Conservation (phyloP, 2,888 invertebrate genomes). For the Andrena minutula region DNA sequence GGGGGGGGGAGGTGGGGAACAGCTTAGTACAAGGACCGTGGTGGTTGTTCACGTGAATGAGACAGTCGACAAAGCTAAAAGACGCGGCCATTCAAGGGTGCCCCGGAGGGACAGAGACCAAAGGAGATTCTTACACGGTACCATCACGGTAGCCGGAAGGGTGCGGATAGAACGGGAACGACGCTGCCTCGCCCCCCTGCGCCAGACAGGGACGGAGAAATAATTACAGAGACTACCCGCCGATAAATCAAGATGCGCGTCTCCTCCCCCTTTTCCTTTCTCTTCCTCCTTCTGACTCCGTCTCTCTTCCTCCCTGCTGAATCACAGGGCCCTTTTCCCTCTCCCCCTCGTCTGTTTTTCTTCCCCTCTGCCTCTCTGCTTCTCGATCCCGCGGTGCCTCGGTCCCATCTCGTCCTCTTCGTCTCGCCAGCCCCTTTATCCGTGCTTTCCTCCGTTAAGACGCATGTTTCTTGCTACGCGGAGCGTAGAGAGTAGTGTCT, state of each 20-base stretch:
- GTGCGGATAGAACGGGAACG: slow-evolving; percentile 68
- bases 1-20: background rate
- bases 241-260: slow-evolving; percentile 82
- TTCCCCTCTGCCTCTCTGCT: slow-evolving; percentile 32
- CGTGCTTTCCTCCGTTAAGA: slow-evolving; percentile 66
- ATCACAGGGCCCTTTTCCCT: slow-evolving; percentile 22
- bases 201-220: slow-evolving; percentile 79
- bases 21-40: too few species aligned
- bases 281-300: slow-evolving; percentile 44
- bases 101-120: slow-evolving; percentile 70
- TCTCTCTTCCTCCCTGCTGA: slow-evolving; percentile 30
- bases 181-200: slow-evolving; percentile 36
- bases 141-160: slow-evolving; percentile 81
- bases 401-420: slow-evolving; percentile 19
- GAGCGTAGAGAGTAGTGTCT: slow-evolving; percentile 76
- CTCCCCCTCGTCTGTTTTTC: slow-evolving; percentile 12
- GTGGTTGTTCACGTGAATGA: slow-evolving; percentile 50
- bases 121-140: slow-evolving; percentile 66
- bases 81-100: slow-evolving; percentile 71
- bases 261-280: slow-evolving; percentile 8
- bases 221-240: slow-evolving; percentile 84
- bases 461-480: slow-evolving; percentile 72
- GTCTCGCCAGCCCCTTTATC: slow-evolving; percentile 33
- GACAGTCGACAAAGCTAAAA: slow-evolving; percentile 67
- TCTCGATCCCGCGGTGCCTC: slow-evolving; percentile 5